phyloP scores from a whole-genome alignment of 2,113 vertebrate species.

The Microcebus jonahi region DNA sequence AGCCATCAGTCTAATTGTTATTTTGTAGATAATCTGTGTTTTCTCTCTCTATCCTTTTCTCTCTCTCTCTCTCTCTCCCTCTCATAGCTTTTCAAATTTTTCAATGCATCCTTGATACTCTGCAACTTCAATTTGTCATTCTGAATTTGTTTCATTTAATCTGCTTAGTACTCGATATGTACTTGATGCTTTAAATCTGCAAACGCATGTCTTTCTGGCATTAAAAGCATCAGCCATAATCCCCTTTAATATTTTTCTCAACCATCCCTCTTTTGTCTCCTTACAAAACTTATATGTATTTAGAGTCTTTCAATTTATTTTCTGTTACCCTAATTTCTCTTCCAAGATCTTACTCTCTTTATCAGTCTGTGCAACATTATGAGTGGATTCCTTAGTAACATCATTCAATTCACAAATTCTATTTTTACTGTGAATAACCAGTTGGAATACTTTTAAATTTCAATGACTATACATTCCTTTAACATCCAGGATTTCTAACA shows the following conservation, averaged over 20 bases:
- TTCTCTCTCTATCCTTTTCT: background rate
- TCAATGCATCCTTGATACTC: background rate
- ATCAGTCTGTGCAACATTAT: background rate
- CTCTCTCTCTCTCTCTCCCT: background rate
- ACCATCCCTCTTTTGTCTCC: background rate
- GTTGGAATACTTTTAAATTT: background rate
- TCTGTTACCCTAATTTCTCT: background rate
- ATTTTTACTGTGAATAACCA: background rate
- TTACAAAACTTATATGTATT: background rate
- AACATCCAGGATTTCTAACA: background rate
- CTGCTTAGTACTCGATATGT: background rate
- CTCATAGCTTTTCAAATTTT: background rate
- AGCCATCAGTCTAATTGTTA: background rate
- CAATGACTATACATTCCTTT: background rate
- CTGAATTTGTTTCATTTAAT: constrained; percentile 19
- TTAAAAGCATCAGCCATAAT: background rate
- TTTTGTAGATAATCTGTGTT: background rate
- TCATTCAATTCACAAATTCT: background rate
- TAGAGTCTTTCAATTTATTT: background rate
- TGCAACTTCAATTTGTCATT: background rate
- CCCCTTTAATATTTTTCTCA: background rate
- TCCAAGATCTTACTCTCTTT: background rate
- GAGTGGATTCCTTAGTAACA: background rate
- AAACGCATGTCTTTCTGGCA: background rate
- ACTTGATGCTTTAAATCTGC: background rate